Evolutionary conservation across 2,888 invertebrate species (phyloP), one percentile per base, ranked within the genome.

Genomic region (Eilema depressum): DNA sequence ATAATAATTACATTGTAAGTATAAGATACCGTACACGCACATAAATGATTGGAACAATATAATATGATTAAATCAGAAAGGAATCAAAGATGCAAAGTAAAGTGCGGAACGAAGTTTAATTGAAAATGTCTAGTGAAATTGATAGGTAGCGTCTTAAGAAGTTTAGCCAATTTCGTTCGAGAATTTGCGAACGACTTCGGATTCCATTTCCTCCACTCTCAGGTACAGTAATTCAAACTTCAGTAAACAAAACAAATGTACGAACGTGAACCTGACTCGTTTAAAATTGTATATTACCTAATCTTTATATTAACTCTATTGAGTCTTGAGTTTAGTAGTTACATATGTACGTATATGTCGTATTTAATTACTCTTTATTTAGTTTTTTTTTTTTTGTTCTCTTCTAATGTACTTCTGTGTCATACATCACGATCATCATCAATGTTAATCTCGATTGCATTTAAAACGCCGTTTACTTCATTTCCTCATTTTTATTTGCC

Each of bases 81-180:
- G 73, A 79, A 73, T 77, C 71, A 79, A 77, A 75, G 68, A 72
- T 75, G 68, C 72, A 65, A 73, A 75, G 86, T 81, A 83, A 86
- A 86, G 81, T 81, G 85, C 85, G 83, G 80, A 79, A 79, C 85
- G 80, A 94, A 94, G 93, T 94, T 94, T 92, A 94, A 95, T 93
- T 93, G 91, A 90, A 93, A 93, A 91, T 86, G 93, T 92, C 92
- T 89, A 87, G 87, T 88, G 88, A 91, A 91, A 92, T 90, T 90
- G 91, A 90, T 91, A 88, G 90, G 88, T 86, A 83, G 87, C 85
- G 84, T 82, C 84, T 87, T 86, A 84, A 88, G 79, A 91, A 91
- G 88, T 91, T 91, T 83, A 88, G 83, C 87, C 88, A 91, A 92
- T 91, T 92, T 91, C 86, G 88, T 89, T 87, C 80, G 85, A 80